A percentile compares a stretch with the other conserved stretches of the same genome.
These are phyloP conservation scores for Typhlomys cinereus DNA, from an alignment of 2,113 vertebrate species.

Conservation along the genomic window DNA sequence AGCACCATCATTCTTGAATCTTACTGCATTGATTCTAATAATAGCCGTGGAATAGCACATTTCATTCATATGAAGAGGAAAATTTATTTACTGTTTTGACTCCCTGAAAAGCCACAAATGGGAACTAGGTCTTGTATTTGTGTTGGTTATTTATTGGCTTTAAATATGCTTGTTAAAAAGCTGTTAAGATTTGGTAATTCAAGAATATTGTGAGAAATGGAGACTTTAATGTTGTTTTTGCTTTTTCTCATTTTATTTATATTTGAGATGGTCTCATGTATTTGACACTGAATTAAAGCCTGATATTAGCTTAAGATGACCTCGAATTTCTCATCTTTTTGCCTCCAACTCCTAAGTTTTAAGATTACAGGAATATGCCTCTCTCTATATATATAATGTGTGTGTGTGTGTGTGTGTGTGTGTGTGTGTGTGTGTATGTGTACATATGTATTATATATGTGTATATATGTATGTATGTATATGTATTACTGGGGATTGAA, in stretches of 20 bases:
- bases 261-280: background rate
- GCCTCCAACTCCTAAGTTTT: background rate
- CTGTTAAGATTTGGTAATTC: conserved; percentile 12
- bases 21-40: background rate
- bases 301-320: background rate
- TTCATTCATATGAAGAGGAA: conserved; percentile 17
- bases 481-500: background rate
- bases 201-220: conserved; percentile 1
- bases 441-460: no score
- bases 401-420: no score
- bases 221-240: background rate
- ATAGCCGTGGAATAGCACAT: conserved; percentile 15
- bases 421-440: no score
- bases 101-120: conserved; percentile 40
- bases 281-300: background rate
- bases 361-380: background rate
- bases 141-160: conserved; percentile 18
- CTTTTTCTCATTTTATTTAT: no score
- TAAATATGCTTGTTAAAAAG: conserved; percentile 14
- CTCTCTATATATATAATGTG: no score
- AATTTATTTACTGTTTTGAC: conserved; percentile 22
- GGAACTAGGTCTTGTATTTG: conserved; percentile 13
- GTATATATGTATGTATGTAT: no score
- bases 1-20: background rate
- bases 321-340: background rate